These are phyloP conservation scores for Trachelus troglodyta DNA, from an alignment of 2,888 invertebrate genomes.

Conservation along the genomic window DNA sequence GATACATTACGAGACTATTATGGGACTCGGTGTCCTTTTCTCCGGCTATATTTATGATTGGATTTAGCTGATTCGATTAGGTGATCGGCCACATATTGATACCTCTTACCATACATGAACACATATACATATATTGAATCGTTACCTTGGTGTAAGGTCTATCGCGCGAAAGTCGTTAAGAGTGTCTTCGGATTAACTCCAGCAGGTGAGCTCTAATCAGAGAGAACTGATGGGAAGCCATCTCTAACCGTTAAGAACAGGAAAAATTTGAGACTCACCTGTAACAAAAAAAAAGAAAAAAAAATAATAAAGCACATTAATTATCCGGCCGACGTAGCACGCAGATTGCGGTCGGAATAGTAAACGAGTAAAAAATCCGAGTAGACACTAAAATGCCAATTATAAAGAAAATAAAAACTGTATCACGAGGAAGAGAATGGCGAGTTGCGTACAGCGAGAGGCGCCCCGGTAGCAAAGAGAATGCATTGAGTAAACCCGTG, in stretches of 20 bases:
- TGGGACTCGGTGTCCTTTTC: background rate
- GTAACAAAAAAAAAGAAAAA: background rate
- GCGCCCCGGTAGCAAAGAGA: conserved; percentile 2
- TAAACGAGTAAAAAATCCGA: background rate
- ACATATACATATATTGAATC: background rate
- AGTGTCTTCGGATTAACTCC: background rate
- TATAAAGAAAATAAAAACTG: background rate
- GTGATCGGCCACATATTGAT: background rate
- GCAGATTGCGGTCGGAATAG: background rate
- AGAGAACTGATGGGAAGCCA: background rate
- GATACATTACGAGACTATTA: background rate
- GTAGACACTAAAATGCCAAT: background rate
- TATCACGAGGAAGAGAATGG: conserved; percentile 1
- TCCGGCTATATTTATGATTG: background rate
- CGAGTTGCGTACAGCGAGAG: background rate
- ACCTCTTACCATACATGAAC: background rate
- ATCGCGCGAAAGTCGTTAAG: background rate
- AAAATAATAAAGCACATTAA: background rate
- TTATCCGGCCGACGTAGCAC: background rate
- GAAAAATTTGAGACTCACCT: background rate
- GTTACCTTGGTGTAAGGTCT: background rate
- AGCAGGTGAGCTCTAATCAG: background rate
- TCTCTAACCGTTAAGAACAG: background rate
- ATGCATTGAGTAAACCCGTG: conserved; percentile 36
- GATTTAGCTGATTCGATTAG: conserved; percentile 21